These are phyloP conservation scores for Alentia gelatinosa DNA, from an alignment of 2,888 invertebrate genomes.

Conservation along the genomic window DNA sequence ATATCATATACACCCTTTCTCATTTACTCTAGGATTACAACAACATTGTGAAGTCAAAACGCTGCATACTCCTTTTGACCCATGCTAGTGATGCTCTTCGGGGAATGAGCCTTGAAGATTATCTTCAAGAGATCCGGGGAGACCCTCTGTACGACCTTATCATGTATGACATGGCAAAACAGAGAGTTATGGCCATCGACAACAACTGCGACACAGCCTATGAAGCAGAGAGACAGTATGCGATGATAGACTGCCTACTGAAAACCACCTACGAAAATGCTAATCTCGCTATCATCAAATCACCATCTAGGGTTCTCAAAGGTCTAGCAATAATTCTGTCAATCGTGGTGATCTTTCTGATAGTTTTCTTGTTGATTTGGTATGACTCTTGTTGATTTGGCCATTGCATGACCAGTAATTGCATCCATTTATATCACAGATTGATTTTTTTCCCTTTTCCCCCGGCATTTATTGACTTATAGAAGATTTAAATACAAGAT, in stretches of 20 bases:
- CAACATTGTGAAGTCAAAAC: background rate
- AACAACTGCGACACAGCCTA: background rate
- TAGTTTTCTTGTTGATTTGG: background rate
- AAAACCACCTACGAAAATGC: background rate
- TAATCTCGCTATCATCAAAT: too few relatives aligned
- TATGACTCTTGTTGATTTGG: too few relatives aligned
- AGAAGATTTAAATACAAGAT: too few relatives aligned
- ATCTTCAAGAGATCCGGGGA: background rate
- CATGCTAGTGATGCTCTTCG: background rate
- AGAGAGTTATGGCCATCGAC: background rate
- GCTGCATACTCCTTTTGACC: background rate
- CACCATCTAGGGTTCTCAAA: too few relatives aligned
- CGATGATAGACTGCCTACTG: background rate
- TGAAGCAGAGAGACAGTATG: background rate
- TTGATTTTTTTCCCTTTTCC: too few relatives aligned
- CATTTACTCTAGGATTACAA: background rate
- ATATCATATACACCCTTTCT: too few relatives aligned
- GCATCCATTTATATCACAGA: too few relatives aligned
- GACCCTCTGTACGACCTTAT: background rate
- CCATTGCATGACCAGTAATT: too few relatives aligned
- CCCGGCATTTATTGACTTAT: too few relatives aligned
- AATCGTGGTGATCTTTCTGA: background rate
- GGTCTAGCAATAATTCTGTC: background rate
- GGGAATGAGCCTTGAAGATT: background rate
- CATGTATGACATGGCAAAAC: background rate